Percentiles rank a stretch among this genome's conserved stretches.
phyloP scores from a whole-genome alignment of 2,797 vertebrate species.

The Lophius americanus region DNA sequence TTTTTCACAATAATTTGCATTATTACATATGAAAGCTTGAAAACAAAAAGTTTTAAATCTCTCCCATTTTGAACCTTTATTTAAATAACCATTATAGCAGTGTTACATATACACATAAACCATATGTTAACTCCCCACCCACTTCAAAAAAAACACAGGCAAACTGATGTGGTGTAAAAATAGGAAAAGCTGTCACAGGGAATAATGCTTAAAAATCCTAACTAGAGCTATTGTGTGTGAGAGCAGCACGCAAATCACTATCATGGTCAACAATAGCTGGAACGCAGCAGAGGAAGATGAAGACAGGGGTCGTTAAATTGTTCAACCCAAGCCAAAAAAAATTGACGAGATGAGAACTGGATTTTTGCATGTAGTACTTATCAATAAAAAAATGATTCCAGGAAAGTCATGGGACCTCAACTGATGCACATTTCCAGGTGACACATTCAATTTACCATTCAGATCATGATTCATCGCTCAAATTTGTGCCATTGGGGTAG shows the following conservation, averaged over 20 bases:
- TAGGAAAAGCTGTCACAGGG: conserved; percentile 24
- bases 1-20: too few species aligned
- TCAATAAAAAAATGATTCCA: conserved; percentile 20
- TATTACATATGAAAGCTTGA: too few species aligned
- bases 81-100: too few species aligned
- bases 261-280: conserved; percentile 47
- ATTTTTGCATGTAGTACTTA: conserved; percentile 17
- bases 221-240: neutral
- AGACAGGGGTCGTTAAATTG: conserved; percentile 11
- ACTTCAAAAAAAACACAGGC: neutral
- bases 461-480: conserved; percentile 41
- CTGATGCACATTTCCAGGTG: conserved; percentile 15
- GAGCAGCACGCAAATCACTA: conserved; percentile 17
- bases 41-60: too few species aligned
- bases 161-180: conserved; percentile 9
- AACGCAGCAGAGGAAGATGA: conserved; percentile 35
- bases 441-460: conserved; percentile 12
- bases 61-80: too few species aligned
- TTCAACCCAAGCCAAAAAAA: conserved; percentile 12
- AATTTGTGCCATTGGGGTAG: conserved; percentile 19
- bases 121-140: too few species aligned
- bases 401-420: conserved; percentile 24
- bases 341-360: neutral
- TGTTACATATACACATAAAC: too few species aligned
- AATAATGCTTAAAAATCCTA: conserved; percentile 18